Percentiles rank a stretch among this genome's conserved stretches.
Conservation (phyloP, 2,888 invertebrate species). For the Cristatella mucedo region DNA sequence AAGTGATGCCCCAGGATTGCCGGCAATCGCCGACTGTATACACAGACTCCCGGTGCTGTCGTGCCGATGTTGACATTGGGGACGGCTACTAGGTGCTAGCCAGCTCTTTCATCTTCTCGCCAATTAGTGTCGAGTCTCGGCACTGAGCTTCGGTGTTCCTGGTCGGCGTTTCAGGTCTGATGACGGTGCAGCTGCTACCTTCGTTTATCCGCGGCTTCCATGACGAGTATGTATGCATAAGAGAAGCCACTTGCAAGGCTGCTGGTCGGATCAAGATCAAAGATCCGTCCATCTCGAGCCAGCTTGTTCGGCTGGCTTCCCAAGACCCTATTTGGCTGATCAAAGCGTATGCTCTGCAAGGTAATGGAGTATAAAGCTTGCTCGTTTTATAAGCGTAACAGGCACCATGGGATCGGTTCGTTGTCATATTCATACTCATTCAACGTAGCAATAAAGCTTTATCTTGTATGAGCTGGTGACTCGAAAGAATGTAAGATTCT, state of each 20-base stretch:
- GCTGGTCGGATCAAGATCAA: constrained; percentile 27
- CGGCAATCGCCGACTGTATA: too few relatives aligned
- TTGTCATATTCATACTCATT: too few relatives aligned
- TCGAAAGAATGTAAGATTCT: too few relatives aligned
- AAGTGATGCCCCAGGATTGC: too few relatives aligned
- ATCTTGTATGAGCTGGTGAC: too few relatives aligned
- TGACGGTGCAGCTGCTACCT: constrained; percentile 37
- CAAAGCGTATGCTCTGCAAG: constrained; percentile 37
- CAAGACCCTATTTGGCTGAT: constrained; percentile 37
- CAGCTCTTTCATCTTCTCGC: not conserved
- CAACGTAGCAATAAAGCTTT: too few relatives aligned
- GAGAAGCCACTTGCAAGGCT: constrained; percentile 32
- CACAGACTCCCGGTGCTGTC: too few relatives aligned
- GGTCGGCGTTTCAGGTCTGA: constrained; percentile 29
- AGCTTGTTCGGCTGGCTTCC: constrained; percentile 28
- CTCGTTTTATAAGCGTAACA: constrained; percentile 2
- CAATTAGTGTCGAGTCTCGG: not conserved
- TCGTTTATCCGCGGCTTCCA: constrained; percentile 33
- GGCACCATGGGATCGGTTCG: not conserved
- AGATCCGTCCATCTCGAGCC: constrained; percentile 25
- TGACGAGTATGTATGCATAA: constrained; percentile 32
- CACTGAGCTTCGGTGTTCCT: not conserved
- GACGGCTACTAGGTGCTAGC: too few relatives aligned
- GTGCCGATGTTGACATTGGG: too few relatives aligned
- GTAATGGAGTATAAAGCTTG: too few relatives aligned